Percentiles rank a stretch among this genome's conserved stretches.
phyloP scores from a whole-genome alignment of 2,113 vertebrate species.

The Silurus glanis region DNA sequence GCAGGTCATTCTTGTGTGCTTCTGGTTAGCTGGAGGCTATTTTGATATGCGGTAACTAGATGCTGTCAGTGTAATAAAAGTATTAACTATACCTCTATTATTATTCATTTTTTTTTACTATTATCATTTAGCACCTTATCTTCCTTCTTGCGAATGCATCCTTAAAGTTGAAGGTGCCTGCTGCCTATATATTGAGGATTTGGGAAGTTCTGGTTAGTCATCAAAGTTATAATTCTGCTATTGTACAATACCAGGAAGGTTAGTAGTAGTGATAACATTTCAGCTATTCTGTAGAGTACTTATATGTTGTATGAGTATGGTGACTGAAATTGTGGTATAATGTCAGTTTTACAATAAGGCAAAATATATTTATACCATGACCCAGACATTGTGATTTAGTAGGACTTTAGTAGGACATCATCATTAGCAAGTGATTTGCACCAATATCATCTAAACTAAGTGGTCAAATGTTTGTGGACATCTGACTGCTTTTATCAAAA shows the following conservation, averaged over 20 bases:
- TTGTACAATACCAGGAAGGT: not conserved
- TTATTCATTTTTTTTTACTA: conserved; percentile 11
- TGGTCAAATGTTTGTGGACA: not conserved
- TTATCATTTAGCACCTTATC: conserved; percentile 18
- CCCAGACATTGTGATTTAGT: not conserved
- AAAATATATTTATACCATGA: not conserved
- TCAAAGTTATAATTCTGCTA: not conserved
- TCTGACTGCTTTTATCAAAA: too few relatives aligned
- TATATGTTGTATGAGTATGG: not conserved
- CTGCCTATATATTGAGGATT: not conserved
- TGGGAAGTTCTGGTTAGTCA: not conserved
- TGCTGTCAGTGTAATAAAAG: conserved; percentile 24
- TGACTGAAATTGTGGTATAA: too few relatives aligned
- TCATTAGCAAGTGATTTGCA: not conserved
- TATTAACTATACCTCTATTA: not conserved
- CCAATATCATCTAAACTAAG: not conserved
- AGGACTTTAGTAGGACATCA: not conserved
- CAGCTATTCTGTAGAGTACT: not conserved
- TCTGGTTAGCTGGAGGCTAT: conserved; percentile 37
- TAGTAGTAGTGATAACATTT: not conserved
- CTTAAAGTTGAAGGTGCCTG: not conserved
- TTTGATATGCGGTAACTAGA: conserved; percentile 2
- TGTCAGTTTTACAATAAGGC: too few relatives aligned
- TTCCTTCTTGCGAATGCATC: conserved; percentile 1
- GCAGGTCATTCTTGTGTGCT: not conserved